Base-by-base conservation (phyloP, 2,113 vertebrate species). In the Notothenia rossii region DNA sequence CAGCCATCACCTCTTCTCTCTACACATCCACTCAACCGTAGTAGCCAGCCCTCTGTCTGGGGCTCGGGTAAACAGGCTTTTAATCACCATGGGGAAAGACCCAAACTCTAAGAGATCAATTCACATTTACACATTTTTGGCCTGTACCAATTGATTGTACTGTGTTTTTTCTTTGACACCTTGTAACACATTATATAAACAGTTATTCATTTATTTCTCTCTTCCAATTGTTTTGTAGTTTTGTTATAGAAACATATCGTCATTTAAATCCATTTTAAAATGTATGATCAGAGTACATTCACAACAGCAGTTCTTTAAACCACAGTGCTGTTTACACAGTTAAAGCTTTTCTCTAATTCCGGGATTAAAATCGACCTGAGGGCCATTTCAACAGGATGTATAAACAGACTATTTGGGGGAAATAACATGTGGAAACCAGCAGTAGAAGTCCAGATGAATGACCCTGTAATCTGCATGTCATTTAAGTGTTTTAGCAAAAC, bases 31-130 rank as follows among this genome's bases (percentile, higher is more conserved):
- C 85, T 86, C 82, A 69, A 67, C 74, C 81, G 46, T 66, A 71
- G 56, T 22, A 50, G 79, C 67, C 76, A 81, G 60, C 66, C 60
- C 71, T 84, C 79, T 75, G 82, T 86, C 70, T 83, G 7, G 68
- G 53, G 64, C 79, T 72, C 13, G n/a, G 60, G 77, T 81, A 86
- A 87, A 90, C 74, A 86, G 62, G 69, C 84, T 84, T 87, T 88
- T 89, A 88, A 90, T 91, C 81, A 81, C 73, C 63, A 77, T 1
- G 40, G n/a, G 72, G 74, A 78, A 55, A 77, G 59, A 66, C 73
- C 67, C 70, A 74, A 76, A 81, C 12, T 61, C 63, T 59, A 33
- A 29, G 22, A 72, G 66, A 82, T 81, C 75, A 79, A 17, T 76
- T 79, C 14, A 76, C 64, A 63, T 63, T 50, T 59, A 58, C 62